Percentiles rank a stretch among this genome's conserved stretches.
Evolutionary conservation across 2,797 vertebrate genomes (phyloP).

Genomic region (Bradypus variegatus): DNA sequence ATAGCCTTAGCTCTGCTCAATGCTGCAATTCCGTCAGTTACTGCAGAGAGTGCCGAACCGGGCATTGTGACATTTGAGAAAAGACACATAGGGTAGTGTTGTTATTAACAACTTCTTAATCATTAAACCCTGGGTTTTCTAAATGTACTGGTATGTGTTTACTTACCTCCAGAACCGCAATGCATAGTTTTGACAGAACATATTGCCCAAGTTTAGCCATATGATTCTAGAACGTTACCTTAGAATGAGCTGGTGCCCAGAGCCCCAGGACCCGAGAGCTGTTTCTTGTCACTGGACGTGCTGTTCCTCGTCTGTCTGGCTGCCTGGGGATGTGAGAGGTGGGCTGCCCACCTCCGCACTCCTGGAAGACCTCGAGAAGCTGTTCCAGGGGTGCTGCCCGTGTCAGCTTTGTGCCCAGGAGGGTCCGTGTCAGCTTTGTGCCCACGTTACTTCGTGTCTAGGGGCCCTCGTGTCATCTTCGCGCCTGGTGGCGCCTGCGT

Average conservation of each 20-base stretch:
- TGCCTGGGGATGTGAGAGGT: no score
- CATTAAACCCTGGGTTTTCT: neutral
- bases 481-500: no score
- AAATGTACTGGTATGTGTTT: neutral
- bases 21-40: neutral
- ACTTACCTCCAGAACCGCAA: neutral
- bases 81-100: neutral
- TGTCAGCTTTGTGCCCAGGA: no score
- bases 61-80: no score
- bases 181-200: neutral
- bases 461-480: no score
- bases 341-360: no score
- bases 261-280: neutral
- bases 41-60: neutral
- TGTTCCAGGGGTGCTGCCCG: no score
- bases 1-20: neutral
- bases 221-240: neutral
- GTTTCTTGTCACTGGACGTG: no score
- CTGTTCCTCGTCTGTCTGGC: no score
- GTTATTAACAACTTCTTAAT: neutral
- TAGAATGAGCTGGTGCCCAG: neutral
- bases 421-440: no score
- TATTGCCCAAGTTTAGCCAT: neutral
- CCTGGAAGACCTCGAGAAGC: no score
- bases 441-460: no score